A percentile compares a stretch with the other conserved stretches of the same genome.
phyloP scores from a whole-genome alignment of 2,888 invertebrate species.

The Zonitis immaculata region DNA sequence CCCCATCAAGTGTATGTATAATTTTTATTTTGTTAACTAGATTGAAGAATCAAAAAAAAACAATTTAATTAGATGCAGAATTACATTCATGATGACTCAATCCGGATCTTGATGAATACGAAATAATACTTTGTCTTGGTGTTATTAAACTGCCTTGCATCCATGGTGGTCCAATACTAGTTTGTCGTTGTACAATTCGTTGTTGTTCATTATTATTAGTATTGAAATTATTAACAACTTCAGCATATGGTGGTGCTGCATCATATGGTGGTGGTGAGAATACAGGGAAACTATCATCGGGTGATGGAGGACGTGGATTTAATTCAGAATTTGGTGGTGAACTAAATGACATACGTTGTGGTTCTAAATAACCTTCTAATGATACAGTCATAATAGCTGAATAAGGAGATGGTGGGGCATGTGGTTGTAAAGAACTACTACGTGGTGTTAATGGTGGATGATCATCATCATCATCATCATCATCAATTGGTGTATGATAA shows the following conservation, averaged over 20 bases:
- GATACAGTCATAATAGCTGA: constrained; percentile 81
- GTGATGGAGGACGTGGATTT: constrained; percentile 61
- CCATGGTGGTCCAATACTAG: constrained; percentile 54
- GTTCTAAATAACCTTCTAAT: constrained; percentile 80
- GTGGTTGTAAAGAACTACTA: constrained; percentile 52
- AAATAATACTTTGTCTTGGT: constrained; percentile 70
- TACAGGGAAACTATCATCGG: constrained; percentile 80
- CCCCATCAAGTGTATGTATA: background rate
- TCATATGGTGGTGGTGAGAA: constrained; percentile 76
- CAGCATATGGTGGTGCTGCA: constrained; percentile 44
- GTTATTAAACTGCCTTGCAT: constrained; percentile 51
- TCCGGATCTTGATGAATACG: constrained; percentile 69
- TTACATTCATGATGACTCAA: constrained; percentile 91
- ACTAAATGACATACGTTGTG: constrained; percentile 74
- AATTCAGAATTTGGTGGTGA: constrained; percentile 73
- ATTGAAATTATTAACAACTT: constrained; percentile 40
- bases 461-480: constrained; percentile 42
- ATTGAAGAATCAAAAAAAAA: no score
- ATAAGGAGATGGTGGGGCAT: constrained; percentile 68
- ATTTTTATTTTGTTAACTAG: no score
- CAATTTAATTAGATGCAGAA: constrained; percentile 29
- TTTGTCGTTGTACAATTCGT: constrained; percentile 37
- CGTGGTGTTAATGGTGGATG: constrained; percentile 52
- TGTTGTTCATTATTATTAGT: constrained; percentile 31
- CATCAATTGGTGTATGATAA: constrained; percentile 75